A percentile compares a stretch with the other conserved stretches of the same genome.
phyloP scores from a whole-genome alignment of 2,797 vertebrate species.

The Acanthornis magna region DNA sequence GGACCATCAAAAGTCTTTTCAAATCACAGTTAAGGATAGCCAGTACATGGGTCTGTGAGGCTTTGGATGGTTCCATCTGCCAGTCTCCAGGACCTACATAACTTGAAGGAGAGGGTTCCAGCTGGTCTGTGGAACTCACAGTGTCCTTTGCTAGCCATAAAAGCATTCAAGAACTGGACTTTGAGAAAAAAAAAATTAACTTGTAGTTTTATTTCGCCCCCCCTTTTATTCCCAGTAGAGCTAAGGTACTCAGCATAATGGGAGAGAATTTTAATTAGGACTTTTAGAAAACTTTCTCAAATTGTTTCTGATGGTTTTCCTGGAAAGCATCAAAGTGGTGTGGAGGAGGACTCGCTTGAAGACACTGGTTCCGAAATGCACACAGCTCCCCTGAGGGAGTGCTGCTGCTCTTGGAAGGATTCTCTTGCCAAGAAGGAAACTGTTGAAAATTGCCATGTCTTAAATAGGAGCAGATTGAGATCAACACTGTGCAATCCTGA shows the following conservation, averaged over 20 bases:
- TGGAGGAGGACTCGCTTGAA: not conserved
- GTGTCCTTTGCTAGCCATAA: not conserved
- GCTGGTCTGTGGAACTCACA: accelerated
- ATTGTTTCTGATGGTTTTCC: not conserved
- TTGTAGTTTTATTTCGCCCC: not conserved
- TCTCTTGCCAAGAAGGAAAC: not conserved
- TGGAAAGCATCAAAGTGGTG: not conserved
- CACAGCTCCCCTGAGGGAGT: not conserved
- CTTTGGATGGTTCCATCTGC: not conserved
- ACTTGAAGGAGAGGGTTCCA: not conserved
- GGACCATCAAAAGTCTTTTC: not conserved
- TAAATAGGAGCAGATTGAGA: not conserved
- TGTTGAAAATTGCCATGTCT: not conserved
- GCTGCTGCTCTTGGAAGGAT: not conserved
- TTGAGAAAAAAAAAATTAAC: not conserved
- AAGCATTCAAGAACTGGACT: not conserved
- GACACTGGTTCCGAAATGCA: accelerated
- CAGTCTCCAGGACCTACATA: accelerated
- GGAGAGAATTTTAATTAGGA: not conserved
- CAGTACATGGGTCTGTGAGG: accelerated
- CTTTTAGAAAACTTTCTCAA: not conserved
- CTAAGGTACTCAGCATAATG: not conserved
- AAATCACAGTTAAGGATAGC: not conserved
- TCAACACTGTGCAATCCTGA: accelerated
- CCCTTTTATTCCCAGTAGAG: not conserved